Evolutionary conservation across 2,113 vertebrate genomes (phyloP), one percentile per base, ranked within the genome.

Genomic region (Vidua macroura): DNA sequence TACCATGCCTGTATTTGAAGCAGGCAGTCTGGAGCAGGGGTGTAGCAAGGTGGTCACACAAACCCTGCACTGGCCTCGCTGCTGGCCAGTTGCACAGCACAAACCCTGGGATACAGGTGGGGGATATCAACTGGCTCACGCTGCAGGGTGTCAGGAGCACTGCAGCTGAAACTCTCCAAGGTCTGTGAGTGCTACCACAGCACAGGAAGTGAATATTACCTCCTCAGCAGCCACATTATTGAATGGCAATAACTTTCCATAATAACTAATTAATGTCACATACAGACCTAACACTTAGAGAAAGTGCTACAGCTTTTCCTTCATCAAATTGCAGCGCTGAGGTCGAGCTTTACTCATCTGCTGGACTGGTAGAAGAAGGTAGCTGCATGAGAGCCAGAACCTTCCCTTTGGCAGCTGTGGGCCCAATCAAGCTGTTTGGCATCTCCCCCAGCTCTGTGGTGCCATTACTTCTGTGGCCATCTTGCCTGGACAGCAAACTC

Each of bases 261-360:
- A 88, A 91, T 93, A 93, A 92, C 59, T 83, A 91, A 90, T 95
- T 94, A 93, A 84, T 60, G 90, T 81, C 90, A 88, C 73, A 86
- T 53, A 75, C 53, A 88, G 85, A 90, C 30, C 88, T 93, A 76
- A 72, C 39, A 73, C 75, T 92, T 90, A 55, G 15, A 79, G 43
- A n/a, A 93, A 94, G 43, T 81, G 60, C 72, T 64, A 31, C 33
- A 70, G 68, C 56, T 91, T 55, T 93, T 88, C 56, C 66, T 55
- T 74, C 51, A 52, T 63, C 5, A 11, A 44, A 81, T 23, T 72
- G 64, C 56, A 52, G 90, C 0, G 0, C 56, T 64, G 73, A 86
- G 72, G 56, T 63, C 0, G 0, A 83, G 60, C 62, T 83, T 83
- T 77, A 59, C 27, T 82, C 84, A 67, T 69, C 82, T 78, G 59